Conservation (phyloP, 2,113 vertebrate species). For the Hydrochoerus hydrochaeris region DNA sequence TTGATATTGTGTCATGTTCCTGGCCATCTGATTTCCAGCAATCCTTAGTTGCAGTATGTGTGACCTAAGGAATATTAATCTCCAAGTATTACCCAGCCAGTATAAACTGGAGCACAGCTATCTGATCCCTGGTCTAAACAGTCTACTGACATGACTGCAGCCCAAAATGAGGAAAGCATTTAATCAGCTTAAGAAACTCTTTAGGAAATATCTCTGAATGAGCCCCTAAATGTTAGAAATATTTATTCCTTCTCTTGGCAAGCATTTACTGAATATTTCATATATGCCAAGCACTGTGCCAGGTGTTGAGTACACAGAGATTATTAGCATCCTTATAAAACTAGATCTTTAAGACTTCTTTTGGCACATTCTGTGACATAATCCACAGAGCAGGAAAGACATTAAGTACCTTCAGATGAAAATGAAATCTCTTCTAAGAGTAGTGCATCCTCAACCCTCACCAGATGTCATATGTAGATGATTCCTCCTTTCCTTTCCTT, state of each 20-base stretch:
- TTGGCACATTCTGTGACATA: not conserved
- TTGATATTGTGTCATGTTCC: not conserved
- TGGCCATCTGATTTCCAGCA: not conserved
- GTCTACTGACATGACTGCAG: not conserved
- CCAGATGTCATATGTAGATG: not conserved
- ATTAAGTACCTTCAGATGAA: not conserved
- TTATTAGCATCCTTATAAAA: not conserved
- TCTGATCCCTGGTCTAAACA: not conserved
- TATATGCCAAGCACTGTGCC: not conserved
- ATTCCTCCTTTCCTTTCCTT: not conserved
- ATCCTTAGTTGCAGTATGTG: not conserved
- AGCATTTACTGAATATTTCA: not conserved
- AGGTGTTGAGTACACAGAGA: not conserved
- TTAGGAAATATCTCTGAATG: not conserved
- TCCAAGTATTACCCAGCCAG: not conserved
- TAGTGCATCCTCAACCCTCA: not conserved
- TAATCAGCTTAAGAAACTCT: not conserved
- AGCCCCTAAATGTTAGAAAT: not conserved
- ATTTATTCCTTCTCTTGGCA: not conserved
- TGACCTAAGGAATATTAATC: not conserved
- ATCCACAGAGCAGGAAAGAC: not conserved
- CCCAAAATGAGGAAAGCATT: not conserved
- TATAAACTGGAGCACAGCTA: not conserved
- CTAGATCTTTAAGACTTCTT: not conserved
- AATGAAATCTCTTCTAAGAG: constrained; percentile 7